phyloP scores from a whole-genome alignment of 2,888 invertebrate genomes.

The Spisula subtruncata region DNA sequence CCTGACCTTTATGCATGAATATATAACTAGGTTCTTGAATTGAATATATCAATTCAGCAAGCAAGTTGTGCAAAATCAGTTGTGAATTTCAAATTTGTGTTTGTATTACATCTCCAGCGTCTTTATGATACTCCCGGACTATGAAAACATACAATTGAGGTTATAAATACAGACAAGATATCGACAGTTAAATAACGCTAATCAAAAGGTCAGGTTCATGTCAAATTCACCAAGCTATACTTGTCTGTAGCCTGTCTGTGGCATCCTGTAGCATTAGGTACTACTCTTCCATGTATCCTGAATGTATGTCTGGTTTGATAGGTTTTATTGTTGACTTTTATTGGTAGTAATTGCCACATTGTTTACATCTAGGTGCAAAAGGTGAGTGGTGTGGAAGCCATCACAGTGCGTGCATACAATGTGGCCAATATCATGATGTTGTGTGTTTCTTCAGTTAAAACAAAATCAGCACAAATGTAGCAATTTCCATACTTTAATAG shows the following conservation, averaged over 20 bases:
- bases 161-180: no score
- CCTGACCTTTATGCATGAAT: no score
- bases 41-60: no score
- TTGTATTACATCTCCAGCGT: no score
- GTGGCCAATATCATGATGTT: neutral
- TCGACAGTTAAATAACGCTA: no score
- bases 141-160: no score
- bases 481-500: neutral
- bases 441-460: neutral
- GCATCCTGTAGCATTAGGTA: neutral
- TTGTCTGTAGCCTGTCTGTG: neutral
- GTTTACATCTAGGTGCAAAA: constrained; percentile 10
- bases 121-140: no score
- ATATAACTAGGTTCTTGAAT: no score
- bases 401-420: neutral
- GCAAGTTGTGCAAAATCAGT: no score
- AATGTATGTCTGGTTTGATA: neutral
- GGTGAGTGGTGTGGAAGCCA: neutral
- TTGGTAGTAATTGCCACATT: constrained; percentile 25
- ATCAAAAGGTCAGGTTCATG: no score
- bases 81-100: no score
- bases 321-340: constrained; percentile 43
- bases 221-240: no score
- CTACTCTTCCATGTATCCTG: neutral
- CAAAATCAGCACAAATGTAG: neutral